Base-by-base conservation (phyloP, 2,797 vertebrate species). In the Bradypodion ventrale region DNA sequence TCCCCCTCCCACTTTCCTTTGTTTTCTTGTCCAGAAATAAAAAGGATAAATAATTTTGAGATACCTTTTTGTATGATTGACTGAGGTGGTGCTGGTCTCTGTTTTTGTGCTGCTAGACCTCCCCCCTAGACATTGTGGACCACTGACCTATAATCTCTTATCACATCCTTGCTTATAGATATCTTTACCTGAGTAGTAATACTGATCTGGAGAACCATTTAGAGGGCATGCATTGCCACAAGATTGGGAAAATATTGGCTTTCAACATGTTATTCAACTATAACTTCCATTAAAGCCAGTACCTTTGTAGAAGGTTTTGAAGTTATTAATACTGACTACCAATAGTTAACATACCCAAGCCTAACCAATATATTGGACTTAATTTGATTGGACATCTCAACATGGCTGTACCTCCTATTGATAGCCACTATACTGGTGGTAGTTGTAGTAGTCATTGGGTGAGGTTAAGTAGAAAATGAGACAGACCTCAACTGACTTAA, bases 401-500 rank as follows among this genome's bases (percentile, higher is more conserved):
- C 32, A 16, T 83, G 74, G 23, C 32, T 60, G 49, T 65, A 66
- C 76, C 23, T 78, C 87, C 29, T 19, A 78, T 0, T 21, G n/a
- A 63, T 29, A 56, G 85, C 44, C 56, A 88, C 73, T 79, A 40
- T 40, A 42, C 79, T 80, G 40, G 42, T 13, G 16, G 19, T 16
- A 56, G 52, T 46, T 8, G 46, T 13, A 56, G 15, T 16, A 56
- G 52, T 16, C 49, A 63, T 80, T 46, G 52, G 69, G 83, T 81
- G 19, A 0, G 78, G 82, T 56, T 52, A 90, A 83, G 75, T 78
- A 86, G 16, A 42, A 77, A 32, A 65, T 56, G 59, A 25, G 88
- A 83, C 86, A 49, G 32, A 78, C 2, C 2, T 79, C 84, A 83
- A 72, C 32, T 79, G 21, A 70, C 86, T 81, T 83, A 91, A 44